These are phyloP conservation scores for Bujurquina vittata DNA, from an alignment of 2,113 vertebrate species.

Conservation along the genomic window DNA sequence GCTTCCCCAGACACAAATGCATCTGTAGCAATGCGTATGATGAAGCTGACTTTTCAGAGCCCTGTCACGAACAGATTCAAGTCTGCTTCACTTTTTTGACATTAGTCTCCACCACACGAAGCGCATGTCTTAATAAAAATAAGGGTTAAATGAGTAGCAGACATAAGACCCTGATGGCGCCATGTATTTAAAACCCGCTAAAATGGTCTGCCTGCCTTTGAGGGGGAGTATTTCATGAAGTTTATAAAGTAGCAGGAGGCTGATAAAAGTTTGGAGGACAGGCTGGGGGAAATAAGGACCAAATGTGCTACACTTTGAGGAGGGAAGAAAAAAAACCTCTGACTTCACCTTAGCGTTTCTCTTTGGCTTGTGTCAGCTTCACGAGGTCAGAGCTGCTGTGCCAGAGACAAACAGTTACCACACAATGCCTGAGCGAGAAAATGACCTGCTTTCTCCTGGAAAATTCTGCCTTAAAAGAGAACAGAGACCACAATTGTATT, in stretches of 20 bases:
- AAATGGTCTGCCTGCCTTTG: slow-evolving; percentile 21
- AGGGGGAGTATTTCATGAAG: slow-evolving; percentile 53
- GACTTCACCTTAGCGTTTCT: slow-evolving; percentile 33
- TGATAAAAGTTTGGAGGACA: slow-evolving; percentile 56
- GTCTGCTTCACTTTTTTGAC: background rate
- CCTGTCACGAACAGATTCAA: background rate
- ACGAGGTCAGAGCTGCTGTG: background rate
- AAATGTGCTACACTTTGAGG: slow-evolving; percentile 61
- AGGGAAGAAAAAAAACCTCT: background rate
- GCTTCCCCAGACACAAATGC: slow-evolving; percentile 33
- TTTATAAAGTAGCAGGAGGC: slow-evolving; percentile 72
- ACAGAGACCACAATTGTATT: slow-evolving; percentile 7
- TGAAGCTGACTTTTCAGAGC: no score
- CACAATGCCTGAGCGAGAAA: slow-evolving; percentile 4
- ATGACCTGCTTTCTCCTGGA: slow-evolving; percentile 29
- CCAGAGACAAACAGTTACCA: slow-evolving; percentile 20
- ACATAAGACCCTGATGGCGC: background rate
- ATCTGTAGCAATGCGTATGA: background rate
- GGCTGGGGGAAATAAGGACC: slow-evolving; percentile 57
- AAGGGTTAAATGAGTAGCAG: background rate
- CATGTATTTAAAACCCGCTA: slow-evolving; percentile 36
- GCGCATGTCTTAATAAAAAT: background rate
- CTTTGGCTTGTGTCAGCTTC: slow-evolving; percentile 18
- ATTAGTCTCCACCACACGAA: background rate
- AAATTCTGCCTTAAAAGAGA: slow-evolving; percentile 7